A percentile compares a stretch with the other conserved stretches of the same genome.
Conservation (phyloP, 2,113 vertebrate species). For the Equus quagga region DNA sequence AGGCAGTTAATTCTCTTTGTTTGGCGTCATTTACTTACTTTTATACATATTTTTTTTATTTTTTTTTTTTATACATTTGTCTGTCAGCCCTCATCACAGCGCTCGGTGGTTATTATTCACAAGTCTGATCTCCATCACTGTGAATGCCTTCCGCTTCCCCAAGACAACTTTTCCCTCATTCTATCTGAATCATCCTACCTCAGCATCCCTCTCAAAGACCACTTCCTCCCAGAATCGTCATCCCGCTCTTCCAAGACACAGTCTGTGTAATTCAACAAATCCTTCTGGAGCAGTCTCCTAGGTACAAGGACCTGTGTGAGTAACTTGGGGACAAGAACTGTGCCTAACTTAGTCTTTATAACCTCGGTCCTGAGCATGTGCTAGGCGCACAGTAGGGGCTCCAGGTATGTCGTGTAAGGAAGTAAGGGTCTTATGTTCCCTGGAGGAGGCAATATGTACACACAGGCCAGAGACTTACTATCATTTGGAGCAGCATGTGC, state of each 20-base stretch:
- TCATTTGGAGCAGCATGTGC: rapidly evolving
- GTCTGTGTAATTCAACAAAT: background rate
- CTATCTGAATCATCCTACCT: background rate
- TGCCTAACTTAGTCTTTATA: background rate
- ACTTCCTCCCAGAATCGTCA: background rate
- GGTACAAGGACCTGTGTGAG: background rate
- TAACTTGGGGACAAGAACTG: background rate
- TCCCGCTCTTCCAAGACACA: background rate
- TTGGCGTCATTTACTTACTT: background rate
- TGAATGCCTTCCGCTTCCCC: background rate
- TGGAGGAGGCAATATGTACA: background rate
- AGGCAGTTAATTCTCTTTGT: background rate
- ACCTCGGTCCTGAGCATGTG: background rate
- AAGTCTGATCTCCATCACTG: background rate
- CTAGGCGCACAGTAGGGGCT: background rate
- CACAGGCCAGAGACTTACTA: background rate
- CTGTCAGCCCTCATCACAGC: background rate
- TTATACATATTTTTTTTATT: too few relatives aligned
- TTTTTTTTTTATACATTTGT: background rate
- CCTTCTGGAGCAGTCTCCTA: background rate
- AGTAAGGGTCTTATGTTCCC: background rate
- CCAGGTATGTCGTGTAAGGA: background rate
- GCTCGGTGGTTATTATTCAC: background rate
- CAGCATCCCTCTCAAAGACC: background rate
- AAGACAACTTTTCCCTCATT: background rate